Evolutionary conservation across 37 sponge, comb jelly and placozoan species (phyloP).

Genomic region (Haliclona indistincta): DNA sequence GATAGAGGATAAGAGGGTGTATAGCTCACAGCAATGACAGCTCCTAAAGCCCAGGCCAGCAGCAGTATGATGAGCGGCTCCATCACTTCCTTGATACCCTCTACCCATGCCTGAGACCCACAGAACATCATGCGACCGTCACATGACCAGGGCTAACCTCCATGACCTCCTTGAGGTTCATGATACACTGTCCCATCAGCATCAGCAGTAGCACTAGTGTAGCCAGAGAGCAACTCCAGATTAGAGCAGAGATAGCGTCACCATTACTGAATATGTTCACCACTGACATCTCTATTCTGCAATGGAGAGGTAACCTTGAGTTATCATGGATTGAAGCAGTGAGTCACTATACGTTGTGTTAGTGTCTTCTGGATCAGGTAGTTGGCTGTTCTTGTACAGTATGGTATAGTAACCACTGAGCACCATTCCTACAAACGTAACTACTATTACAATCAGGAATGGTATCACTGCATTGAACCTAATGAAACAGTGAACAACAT

Average conservation of each 20-base stretch:
- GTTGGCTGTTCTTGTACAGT: too few species aligned
- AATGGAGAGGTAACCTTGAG: too few species aligned
- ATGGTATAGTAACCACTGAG: too few species aligned
- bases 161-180: conserved; percentile 44
- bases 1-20: neutral
- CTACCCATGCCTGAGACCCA: too few species aligned
- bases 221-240: conserved; percentile 38
- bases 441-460: conserved; percentile 18
- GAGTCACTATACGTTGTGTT: too few species aligned
- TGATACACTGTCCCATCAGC: conserved; percentile 26
- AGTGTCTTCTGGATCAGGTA: too few species aligned
- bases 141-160: too few species aligned
- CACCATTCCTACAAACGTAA: conserved; percentile 45
- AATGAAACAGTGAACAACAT: neutral
- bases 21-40: conserved; percentile 37
- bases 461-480: conserved; percentile 60
- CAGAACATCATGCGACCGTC: too few species aligned
- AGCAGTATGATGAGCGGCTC: conserved; percentile 56
- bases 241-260: conserved; percentile 32
- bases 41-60: conserved; percentile 68
- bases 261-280: conserved; percentile 39
- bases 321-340: too few species aligned
- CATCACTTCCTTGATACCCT: conserved; percentile 58
- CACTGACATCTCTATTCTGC: conserved; percentile 17
- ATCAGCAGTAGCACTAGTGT: conserved; percentile 16